Percentiles rank a stretch among this genome's conserved stretches.
Evolutionary conservation across 2,888 invertebrate genomes (phyloP).

Genomic region (Pachycephus smyrnensis): DNA sequence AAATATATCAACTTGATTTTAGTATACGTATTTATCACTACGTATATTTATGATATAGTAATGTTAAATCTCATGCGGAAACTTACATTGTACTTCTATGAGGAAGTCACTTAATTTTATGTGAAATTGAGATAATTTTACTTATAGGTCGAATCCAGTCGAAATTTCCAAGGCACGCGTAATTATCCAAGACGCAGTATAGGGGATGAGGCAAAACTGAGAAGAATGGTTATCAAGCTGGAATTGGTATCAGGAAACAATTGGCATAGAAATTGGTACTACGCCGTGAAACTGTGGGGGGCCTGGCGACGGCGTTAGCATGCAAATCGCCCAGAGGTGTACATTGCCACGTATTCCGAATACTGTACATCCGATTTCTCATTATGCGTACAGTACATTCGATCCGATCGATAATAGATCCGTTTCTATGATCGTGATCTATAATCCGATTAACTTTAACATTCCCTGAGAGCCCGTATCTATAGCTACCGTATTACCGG

Average conservation of each 20-base stretch:
- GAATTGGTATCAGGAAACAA: conserved; percentile 50
- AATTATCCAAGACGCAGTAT: neutral
- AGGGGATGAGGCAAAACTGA: neutral
- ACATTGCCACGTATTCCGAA: neutral
- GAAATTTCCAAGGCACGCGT: neutral
- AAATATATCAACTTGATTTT: too few relatives aligned
- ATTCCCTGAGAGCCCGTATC: neutral
- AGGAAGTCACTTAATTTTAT: neutral
- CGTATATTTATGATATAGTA: too few relatives aligned
- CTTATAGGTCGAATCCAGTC: too few relatives aligned
- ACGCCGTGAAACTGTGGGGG: conserved; percentile 23
- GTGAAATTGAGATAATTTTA: too few relatives aligned
- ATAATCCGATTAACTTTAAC: neutral
- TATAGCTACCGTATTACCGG: neutral
- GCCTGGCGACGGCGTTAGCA: conserved; percentile 38
- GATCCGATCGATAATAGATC: neutral
- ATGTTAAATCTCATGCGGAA: neutral
- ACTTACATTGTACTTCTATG: neutral
- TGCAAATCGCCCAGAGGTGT: conserved; percentile 26
- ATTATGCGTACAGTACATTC: neutral
- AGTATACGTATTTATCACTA: too few relatives aligned
- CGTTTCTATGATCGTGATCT: neutral
- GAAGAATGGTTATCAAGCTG: neutral
- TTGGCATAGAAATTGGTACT: conserved; percentile 56
- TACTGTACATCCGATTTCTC: neutral